Evolutionary conservation across 2,888 invertebrate genomes (phyloP).

Genomic region (Aphidius colemani): DNA sequence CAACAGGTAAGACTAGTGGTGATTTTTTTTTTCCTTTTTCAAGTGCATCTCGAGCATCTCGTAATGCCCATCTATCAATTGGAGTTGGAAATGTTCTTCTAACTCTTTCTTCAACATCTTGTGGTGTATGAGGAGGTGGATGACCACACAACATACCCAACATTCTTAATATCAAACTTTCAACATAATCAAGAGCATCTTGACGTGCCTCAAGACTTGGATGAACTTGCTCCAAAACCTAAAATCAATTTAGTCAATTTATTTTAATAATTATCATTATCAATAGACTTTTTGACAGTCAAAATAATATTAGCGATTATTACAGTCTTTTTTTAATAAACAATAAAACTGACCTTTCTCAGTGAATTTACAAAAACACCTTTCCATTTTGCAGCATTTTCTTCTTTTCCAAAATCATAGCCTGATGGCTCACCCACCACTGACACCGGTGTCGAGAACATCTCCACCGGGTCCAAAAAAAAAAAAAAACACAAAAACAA

Average conservation of each 20-base stretch:
- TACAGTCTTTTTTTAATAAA: too few relatives aligned
- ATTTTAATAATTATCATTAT: too few relatives aligned
- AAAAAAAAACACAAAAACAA: slow-evolving; percentile 23
- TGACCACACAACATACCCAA: slow-evolving; percentile 86
- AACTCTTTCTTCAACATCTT: slow-evolving; percentile 94
- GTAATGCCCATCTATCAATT: slow-evolving; percentile 90
- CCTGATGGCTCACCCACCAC: slow-evolving; percentile 62
- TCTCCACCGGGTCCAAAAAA: slow-evolving; percentile 43
- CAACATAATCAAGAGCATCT: slow-evolving; percentile 91
- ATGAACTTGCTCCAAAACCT: slow-evolving; percentile 92
- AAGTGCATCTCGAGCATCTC: slow-evolving; percentile 84
- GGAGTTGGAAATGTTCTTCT: slow-evolving; percentile 93
- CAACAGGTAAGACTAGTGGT: slow-evolving; percentile 77
- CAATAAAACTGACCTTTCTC: slow-evolving; percentile 71
- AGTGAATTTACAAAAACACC: slow-evolving; percentile 86
- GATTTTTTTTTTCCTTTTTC: slow-evolving; percentile 80
- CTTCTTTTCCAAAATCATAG: slow-evolving; percentile 87
- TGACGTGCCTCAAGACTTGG: slow-evolving; percentile 84
- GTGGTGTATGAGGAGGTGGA: slow-evolving; percentile 76
- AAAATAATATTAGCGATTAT: too few relatives aligned
- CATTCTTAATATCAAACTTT: slow-evolving; percentile 85
- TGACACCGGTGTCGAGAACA: slow-evolving; percentile 61
- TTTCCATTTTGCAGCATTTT: slow-evolving; percentile 90
- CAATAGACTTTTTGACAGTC: too few relatives aligned
- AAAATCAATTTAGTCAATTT: slow-evolving; percentile 26